Conservation (phyloP, 2,797 vertebrate genomes). For the Lacerta viridis region DNA sequence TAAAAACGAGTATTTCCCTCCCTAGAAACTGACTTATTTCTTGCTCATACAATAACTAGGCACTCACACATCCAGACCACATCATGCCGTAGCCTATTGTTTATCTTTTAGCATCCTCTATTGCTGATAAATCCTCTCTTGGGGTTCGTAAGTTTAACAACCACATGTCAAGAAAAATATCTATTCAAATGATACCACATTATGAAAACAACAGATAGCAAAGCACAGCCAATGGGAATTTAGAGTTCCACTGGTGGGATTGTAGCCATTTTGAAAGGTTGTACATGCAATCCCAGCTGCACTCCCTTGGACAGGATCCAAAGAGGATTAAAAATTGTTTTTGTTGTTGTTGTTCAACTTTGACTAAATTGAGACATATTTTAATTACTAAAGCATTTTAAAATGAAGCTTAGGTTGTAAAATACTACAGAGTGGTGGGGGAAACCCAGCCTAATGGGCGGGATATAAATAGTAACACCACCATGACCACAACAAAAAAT, state of each 20-base stretch:
- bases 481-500: not conserved
- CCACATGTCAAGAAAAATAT: slow-evolving; percentile 50
- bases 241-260: slow-evolving; percentile 10
- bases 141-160: slow-evolving; percentile 58
- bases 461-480: too few species aligned
- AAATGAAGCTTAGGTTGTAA: slow-evolving; percentile 76
- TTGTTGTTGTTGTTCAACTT: too few species aligned
- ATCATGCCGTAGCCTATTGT: slow-evolving; percentile 38
- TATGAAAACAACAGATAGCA: not conserved
- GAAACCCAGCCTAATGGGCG: too few species aligned
- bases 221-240: not conserved
- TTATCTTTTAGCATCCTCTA: slow-evolving; percentile 25
- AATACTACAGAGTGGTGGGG: slow-evolving; percentile 7
- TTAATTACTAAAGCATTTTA: slow-evolving; percentile 73
- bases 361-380: slow-evolving; percentile 29
- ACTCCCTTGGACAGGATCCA: not conserved
- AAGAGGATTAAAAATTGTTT: not conserved
- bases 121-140: slow-evolving; percentile 1
- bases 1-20: slow-evolving; percentile 12
- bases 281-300: not conserved
- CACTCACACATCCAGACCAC: slow-evolving; percentile 6
- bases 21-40: slow-evolving; percentile 11
- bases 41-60: slow-evolving; percentile 32
- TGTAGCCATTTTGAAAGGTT: slow-evolving; percentile 33
- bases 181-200: slow-evolving; percentile 59